Evolutionary conservation across 1,140 invertebrate genomes (phyloP).

Genomic region (Coenobita brevimanus): DNA sequence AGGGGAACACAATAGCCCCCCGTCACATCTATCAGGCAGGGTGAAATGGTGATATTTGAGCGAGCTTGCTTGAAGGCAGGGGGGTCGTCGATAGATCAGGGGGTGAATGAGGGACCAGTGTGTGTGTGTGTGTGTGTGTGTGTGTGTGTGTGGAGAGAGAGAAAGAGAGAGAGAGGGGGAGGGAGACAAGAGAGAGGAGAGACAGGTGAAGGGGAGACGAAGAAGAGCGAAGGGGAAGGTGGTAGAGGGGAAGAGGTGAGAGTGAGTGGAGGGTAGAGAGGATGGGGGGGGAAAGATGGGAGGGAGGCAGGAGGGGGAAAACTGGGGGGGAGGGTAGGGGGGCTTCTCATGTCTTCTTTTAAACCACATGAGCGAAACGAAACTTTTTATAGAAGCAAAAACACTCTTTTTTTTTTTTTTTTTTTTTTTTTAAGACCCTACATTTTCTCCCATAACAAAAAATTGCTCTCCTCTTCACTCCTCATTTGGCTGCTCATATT

Average conservation of each 20-base stretch:
- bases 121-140: conserved; percentile 9
- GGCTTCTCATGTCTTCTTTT: neutral
- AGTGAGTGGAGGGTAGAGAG: neutral
- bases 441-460: too few relatives aligned
- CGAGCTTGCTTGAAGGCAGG: conserved; percentile 18
- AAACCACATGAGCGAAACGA: too few relatives aligned
- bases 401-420: neutral
- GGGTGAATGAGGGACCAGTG: conserved; percentile 10
- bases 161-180: neutral
- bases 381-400: too few relatives aligned
- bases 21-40: conserved; percentile 26
- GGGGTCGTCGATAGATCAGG: conserved; percentile 22
- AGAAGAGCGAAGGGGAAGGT: neutral
- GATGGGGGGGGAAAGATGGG: neutral
- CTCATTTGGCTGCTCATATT: too few relatives aligned
- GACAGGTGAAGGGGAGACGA: neutral
- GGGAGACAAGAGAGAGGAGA: neutral
- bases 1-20: neutral
- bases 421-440: too few relatives aligned
- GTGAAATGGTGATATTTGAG: conserved; percentile 35
- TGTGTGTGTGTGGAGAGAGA: neutral
- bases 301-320: neutral
- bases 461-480: too few relatives aligned
- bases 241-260: neutral
- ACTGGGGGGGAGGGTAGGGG: neutral